A percentile compares a stretch with the other conserved stretches of the same genome.
These are phyloP conservation scores for Camelus bactrianus DNA, from an alignment of 2,113 vertebrate species.

Conservation along the genomic window DNA sequence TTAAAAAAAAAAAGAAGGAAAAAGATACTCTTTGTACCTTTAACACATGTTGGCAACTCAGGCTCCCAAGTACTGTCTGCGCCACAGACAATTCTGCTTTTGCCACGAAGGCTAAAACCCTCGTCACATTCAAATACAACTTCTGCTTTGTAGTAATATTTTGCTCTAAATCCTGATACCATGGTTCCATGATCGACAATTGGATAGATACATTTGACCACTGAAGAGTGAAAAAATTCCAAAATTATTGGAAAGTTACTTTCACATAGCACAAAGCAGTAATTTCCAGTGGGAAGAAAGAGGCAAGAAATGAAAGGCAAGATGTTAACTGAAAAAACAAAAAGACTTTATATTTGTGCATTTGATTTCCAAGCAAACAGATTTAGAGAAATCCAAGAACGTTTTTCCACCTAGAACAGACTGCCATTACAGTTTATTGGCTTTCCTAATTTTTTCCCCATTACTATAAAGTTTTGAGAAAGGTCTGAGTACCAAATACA, in stretches of 20 bases:
- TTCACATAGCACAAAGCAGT: background rate
- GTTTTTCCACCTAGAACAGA: background rate
- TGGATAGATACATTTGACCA: conserved; percentile 74
- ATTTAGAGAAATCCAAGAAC: background rate
- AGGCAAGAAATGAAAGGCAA: background rate
- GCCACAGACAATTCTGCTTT: accelerated
- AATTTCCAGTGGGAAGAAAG: background rate
- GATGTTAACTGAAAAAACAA: background rate
- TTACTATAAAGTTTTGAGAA: background rate
- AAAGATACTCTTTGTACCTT: background rate
- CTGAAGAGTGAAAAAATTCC: conserved; percentile 66
- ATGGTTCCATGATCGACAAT: conserved; percentile 10
- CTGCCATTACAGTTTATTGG: background rate
- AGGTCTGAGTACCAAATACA: background rate
- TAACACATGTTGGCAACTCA: conserved; percentile 58
- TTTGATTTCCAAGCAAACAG: background rate
- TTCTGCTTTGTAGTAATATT: background rate
- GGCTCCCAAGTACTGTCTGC: conserved; percentile 68
- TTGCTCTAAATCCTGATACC: accelerated
- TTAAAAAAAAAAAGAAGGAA: background rate
- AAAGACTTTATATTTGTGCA: background rate
- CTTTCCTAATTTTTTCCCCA: background rate
- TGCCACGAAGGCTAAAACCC: conserved; percentile 53
- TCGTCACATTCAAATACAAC: conserved; percentile 42
- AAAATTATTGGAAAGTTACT: background rate